A percentile compares a stretch with the other conserved stretches of the same genome.
Conservation (phyloP, 2,888 invertebrate genomes). For the Cyrtodaria siliqua region DNA sequence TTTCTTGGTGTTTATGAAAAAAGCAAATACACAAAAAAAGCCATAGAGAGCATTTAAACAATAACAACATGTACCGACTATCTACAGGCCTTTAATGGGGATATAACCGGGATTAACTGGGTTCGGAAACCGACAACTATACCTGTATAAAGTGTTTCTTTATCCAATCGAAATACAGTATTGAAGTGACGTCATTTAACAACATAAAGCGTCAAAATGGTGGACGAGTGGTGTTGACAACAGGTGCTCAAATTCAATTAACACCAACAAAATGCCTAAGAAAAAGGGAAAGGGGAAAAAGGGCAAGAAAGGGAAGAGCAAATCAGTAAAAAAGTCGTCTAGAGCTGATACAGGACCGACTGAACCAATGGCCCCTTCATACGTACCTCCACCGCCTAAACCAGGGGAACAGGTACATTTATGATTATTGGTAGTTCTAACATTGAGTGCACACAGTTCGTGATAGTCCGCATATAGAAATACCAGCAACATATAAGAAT, state of each 20-base stretch:
- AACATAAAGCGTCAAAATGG: constrained; percentile 73
- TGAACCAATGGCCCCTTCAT: constrained; percentile 70
- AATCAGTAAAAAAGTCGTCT: constrained; percentile 49
- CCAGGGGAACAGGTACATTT: constrained; percentile 76
- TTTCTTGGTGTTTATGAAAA: too few species aligned
- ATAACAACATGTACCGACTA: too few species aligned
- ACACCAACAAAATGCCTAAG: constrained; percentile 52
- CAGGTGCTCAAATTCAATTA: constrained; percentile 50
- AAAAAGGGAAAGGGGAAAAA: constrained; percentile 67
- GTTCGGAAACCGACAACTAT: too few species aligned
- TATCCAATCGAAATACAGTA: constrained; percentile 35
- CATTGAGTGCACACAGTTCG: too few species aligned
- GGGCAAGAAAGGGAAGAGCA: constrained; percentile 62
- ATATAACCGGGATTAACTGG: too few species aligned
- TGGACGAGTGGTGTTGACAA: constrained; percentile 41
- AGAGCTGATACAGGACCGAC: constrained; percentile 40
- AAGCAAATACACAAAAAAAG: too few species aligned
- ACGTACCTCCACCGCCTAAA: constrained; percentile 76
- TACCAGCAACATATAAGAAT: too few species aligned
- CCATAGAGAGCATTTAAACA: too few species aligned
- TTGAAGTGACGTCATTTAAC: constrained; percentile 68
- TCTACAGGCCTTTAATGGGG: too few species aligned
- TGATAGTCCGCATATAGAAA: too few species aligned
- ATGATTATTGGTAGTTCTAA: too few species aligned
- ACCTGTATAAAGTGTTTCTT: not conserved